phyloP scores from a whole-genome alignment of 1,140 invertebrate genomes.

The Pseudomyrmex concolor region DNA sequence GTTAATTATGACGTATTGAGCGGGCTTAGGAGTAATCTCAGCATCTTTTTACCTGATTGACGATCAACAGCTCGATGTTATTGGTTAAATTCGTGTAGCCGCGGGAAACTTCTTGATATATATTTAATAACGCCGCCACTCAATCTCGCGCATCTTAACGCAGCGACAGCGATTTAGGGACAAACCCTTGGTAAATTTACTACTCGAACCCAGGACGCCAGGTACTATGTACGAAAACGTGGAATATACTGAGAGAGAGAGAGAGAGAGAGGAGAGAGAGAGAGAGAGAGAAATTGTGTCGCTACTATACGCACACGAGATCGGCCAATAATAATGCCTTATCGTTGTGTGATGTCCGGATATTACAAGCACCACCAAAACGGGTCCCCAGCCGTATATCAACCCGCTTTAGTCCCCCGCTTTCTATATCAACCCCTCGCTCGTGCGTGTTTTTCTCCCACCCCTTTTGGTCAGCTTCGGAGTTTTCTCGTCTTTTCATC shows the following conservation, averaged over 20 bases:
- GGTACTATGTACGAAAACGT: slow-evolving; percentile 9
- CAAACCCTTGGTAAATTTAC: slow-evolving; percentile 49
- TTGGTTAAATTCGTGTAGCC: slow-evolving; percentile 31
- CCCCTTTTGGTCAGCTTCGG: slow-evolving; percentile 46
- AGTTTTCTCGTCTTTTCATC: slow-evolving; percentile 58
- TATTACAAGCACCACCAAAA: slow-evolving; percentile 57
- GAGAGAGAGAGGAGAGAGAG: background rate
- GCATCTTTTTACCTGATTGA: slow-evolving; percentile 17
- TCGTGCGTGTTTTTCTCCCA: slow-evolving; percentile 22
- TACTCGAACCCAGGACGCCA: slow-evolving; percentile 50
- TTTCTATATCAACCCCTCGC: background rate
- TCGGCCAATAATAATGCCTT: slow-evolving; percentile 62
- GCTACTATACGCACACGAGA: slow-evolving; percentile 35
- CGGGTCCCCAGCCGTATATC: slow-evolving; percentile 54
- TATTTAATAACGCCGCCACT: slow-evolving; percentile 53
- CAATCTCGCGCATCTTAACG: slow-evolving; percentile 33
- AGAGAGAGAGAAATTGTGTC: slow-evolving; percentile 23
- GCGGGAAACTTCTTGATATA: slow-evolving; percentile 53
- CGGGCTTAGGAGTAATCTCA: background rate
- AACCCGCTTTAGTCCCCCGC: background rate
- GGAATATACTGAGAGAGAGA: slow-evolving; percentile 26
- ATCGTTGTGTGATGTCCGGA: slow-evolving; percentile 45
- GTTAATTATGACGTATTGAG: slow-evolving; percentile 10
- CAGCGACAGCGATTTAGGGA: slow-evolving; percentile 37
- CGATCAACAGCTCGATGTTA: slow-evolving; percentile 32